These are phyloP conservation scores for Theristicus caerulescens DNA, from an alignment of 2,113 vertebrate genomes.

Conservation along the genomic window DNA sequence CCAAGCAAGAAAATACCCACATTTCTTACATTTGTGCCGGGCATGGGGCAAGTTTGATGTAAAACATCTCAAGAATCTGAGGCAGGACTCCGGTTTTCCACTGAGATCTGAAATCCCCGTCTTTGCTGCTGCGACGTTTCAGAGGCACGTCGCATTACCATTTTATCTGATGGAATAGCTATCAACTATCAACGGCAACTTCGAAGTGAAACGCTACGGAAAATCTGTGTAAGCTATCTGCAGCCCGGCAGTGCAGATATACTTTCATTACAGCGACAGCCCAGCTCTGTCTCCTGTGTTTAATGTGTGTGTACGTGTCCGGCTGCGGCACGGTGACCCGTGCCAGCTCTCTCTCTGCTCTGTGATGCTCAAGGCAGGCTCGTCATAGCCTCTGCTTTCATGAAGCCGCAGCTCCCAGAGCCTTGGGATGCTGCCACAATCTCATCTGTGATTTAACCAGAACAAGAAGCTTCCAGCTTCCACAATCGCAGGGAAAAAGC, in stretches of 20 bases:
- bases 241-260: not conserved
- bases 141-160: not conserved
- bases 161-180: conserved; percentile 65
- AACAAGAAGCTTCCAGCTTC: not conserved
- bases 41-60: not conserved
- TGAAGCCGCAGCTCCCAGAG: not conserved
- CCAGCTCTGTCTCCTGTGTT: not conserved
- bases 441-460: not conserved
- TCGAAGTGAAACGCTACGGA: conserved; percentile 10
- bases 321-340: not conserved
- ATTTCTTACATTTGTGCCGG: not conserved
- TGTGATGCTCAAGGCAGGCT: not conserved
- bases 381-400: rapidly evolving
- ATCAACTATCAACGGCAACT: conserved; percentile 37
- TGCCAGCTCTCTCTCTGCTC: not conserved
- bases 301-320: not conserved
- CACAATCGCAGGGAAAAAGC: rapidly evolving
- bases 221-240: conserved; percentile 55
- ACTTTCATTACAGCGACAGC: not conserved
- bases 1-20: not conserved
- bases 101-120: conserved; percentile 15
- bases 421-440: not conserved
- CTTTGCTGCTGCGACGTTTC: not conserved
- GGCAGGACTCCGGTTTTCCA: conserved; percentile 5
- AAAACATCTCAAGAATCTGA: not conserved